phyloP scores from a whole-genome alignment of 2,113 vertebrate species.

The Campylomormyrus numenius region DNA sequence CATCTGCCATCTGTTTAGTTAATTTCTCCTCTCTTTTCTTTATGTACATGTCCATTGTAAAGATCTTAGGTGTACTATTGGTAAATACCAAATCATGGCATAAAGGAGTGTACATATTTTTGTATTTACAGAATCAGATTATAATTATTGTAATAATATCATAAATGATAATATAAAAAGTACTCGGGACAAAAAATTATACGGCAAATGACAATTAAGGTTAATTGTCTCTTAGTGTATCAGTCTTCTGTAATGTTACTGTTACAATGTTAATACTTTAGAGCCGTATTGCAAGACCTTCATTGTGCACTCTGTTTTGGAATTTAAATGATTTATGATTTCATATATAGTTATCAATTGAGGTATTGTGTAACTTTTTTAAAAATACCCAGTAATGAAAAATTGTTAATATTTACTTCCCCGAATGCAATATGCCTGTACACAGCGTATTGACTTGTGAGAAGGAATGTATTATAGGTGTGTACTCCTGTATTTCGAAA shows the following conservation, averaged over 20 bases:
- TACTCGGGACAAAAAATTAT: background rate
- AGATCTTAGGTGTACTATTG: conserved; percentile 51
- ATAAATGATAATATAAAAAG: background rate
- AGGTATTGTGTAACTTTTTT: conserved; percentile 9
- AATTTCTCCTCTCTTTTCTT: conserved; percentile 38
- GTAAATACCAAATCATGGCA: conserved; percentile 26
- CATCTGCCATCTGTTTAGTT: conserved; percentile 39
- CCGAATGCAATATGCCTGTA: background rate
- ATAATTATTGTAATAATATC: conserved; percentile 18
- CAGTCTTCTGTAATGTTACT: conserved; percentile 8
- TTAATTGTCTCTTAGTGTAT: background rate
- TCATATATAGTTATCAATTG: background rate
- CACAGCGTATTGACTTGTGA: background rate
- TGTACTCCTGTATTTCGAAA: background rate
- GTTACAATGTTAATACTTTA: conserved; percentile 6
- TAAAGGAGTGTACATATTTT: conserved; percentile 56
- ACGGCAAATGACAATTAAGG: background rate
- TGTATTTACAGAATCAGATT: conserved; percentile 46
- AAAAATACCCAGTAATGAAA: background rate
- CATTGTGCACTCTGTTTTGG: conserved; percentile 13
- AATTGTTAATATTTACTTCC: background rate
- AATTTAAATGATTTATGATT: background rate
- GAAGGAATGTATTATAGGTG: background rate
- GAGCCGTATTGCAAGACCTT: background rate
- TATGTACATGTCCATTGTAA: conserved; percentile 56